Conservation (phyloP, 2,888 invertebrate genomes). For the Epinotia demarniana region DNA sequence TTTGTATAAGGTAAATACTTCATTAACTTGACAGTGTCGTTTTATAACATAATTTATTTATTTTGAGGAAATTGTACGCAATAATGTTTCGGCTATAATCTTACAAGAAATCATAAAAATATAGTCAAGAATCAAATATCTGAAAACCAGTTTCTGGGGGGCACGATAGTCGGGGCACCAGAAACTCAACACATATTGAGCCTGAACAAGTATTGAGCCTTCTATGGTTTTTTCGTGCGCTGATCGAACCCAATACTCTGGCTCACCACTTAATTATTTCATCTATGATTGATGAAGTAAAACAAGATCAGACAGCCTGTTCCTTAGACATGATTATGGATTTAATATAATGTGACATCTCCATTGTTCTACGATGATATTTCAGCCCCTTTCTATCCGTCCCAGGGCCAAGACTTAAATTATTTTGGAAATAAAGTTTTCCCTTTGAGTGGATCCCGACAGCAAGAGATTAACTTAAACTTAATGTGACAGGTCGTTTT, state of each 20-base stretch:
- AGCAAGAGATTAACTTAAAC: neutral
- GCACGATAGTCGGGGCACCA: no score
- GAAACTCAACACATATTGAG: no score
- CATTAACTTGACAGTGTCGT: no score
- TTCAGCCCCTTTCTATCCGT: slow-evolving; percentile 9
- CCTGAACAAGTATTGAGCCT: no score
- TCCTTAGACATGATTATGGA: slow-evolving; percentile 22
- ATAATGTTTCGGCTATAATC: no score
- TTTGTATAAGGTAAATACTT: no score
- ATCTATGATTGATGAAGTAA: slow-evolving; percentile 39
- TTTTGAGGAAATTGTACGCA: no score
- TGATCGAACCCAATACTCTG: neutral
- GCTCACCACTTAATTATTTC: slow-evolving; percentile 13
- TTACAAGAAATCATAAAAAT: no score
- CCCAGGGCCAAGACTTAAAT: neutral
- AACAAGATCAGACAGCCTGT: slow-evolving; percentile 31
- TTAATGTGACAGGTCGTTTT: neutral
- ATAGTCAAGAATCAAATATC: no score
- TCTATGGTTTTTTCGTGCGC: no score
- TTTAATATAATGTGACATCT: slow-evolving; percentile 39
- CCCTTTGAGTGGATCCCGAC: neutral
- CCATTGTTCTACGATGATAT: slow-evolving; percentile 32
- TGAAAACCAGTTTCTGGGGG: no score
- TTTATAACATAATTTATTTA: no score
- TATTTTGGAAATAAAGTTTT: neutral